Conservation (phyloP, 2,797 vertebrate genomes). For the Hyperoplus immaculatus region DNA sequence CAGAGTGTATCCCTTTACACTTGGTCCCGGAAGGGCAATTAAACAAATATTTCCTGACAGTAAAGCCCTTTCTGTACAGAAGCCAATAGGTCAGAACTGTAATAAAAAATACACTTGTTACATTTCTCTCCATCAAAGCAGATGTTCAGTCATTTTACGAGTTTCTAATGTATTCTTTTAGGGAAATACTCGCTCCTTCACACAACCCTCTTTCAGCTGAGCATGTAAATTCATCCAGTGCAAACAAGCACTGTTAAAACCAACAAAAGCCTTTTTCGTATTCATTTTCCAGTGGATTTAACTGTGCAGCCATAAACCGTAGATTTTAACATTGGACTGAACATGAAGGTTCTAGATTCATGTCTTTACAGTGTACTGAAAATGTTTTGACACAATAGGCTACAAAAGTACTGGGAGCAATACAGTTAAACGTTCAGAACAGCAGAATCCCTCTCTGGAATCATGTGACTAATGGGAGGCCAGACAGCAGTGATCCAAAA, state of each 20-base stretch:
- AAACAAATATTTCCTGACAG: constrained; percentile 5
- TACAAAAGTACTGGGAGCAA: background rate
- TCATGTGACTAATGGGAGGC: background rate
- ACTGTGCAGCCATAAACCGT: background rate
- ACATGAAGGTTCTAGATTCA: background rate
- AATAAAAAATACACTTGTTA: background rate
- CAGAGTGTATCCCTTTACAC: background rate
- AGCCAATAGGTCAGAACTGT: background rate
- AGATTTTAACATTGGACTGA: background rate
- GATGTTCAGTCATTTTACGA: background rate
- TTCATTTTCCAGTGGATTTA: background rate
- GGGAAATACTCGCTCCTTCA: constrained; percentile 2
- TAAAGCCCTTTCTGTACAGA: background rate
- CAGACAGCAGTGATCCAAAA: background rate
- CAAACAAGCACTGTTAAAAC: background rate
- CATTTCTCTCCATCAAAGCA: background rate
- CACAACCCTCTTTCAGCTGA: background rate
- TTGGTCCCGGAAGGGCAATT: constrained; percentile 3
- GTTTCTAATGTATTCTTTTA: background rate
- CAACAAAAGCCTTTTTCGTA: background rate
- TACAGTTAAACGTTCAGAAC: background rate
- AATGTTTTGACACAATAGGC: background rate
- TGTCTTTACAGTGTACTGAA: background rate
- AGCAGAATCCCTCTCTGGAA: background rate
- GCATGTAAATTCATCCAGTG: background rate